phyloP scores from a whole-genome alignment of 2,888 invertebrate species.

The Platycheirus albimanus region DNA sequence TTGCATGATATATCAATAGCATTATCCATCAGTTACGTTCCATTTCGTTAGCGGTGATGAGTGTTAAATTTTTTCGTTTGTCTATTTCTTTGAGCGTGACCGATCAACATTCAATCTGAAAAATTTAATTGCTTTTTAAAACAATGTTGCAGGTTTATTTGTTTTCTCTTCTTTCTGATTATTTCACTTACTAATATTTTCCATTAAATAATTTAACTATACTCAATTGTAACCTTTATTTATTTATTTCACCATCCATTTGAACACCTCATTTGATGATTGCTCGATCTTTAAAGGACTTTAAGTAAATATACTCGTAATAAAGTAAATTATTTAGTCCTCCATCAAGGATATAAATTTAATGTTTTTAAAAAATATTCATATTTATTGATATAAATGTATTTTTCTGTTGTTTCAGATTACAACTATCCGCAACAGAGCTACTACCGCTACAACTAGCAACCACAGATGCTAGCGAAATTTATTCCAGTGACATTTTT shows the following conservation, averaged over 20 bases:
- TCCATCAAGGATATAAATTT: too few relatives aligned
- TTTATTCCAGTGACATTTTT: slow-evolving; percentile 65
- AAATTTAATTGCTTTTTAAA: too few relatives aligned
- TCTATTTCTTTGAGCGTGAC: slow-evolving; percentile 39
- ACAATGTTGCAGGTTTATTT: too few relatives aligned
- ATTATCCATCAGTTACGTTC: slow-evolving; percentile 33
- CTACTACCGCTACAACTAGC: slow-evolving; percentile 69
- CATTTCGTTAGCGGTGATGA: slow-evolving; percentile 23
- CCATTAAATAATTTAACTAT: background rate
- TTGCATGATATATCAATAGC: slow-evolving; percentile 25
- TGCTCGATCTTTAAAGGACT: slow-evolving; percentile 61
- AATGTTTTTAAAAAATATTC: too few relatives aligned
- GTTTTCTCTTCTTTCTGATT: too few relatives aligned
- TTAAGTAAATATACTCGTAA: slow-evolving; percentile 71
- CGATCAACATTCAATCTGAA: slow-evolving; percentile 32
- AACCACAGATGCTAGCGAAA: slow-evolving; percentile 40
- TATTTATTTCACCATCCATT: background rate
- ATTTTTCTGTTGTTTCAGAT: slow-evolving; percentile 49
- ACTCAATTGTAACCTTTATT: too few relatives aligned
- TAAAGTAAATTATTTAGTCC: too few relatives aligned
- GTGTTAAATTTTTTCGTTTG: slow-evolving; percentile 11
- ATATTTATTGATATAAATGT: background rate
- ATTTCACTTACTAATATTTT: too few relatives aligned
- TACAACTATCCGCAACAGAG: slow-evolving; percentile 63
- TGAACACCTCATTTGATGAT: too few relatives aligned